Base-by-base conservation (phyloP, 2,113 vertebrate genomes). In the Pteruthius melanotis region DNA sequence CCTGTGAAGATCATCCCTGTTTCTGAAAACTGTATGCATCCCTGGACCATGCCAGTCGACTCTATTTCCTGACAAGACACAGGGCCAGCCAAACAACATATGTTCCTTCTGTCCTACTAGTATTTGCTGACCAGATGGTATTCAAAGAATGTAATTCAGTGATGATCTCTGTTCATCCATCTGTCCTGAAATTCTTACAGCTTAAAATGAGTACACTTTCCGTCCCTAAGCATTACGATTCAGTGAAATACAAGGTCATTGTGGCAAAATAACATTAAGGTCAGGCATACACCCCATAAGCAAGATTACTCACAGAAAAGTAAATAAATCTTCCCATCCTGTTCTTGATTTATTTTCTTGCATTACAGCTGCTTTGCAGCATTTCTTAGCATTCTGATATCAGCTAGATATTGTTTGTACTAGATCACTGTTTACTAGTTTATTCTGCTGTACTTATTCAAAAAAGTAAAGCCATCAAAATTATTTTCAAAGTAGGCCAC, bases 111-210 rank as follows among this genome's bases (percentile, higher is more conserved):
- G 50, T 65, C 64, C 64, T 95, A 30, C 49, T 82, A 53, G 44
- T 44, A 50, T 82, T 77, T 92, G 57, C 71, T 84, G 92, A 81
- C 54, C 95, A 97, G 94, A 83, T 94, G 89, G 87, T 31, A 83
- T 37, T 70, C 71, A 94, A 80, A 90, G 79, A 90, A 94, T 22
- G 68, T 61, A 87, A 88, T 52, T 61, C 57, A 90, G 71, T 54
- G 57, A 59, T 61, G 61, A 54, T 90, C 69, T 54, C 87, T 88
- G 50, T 44, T 92, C 37, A n/a, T 45, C 60, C 90, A 89, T 87
- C 83, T 94, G 87, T 82, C 40, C 53, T 42, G 40, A 70, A 92
- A 93, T 92, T 76, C 60, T 92, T 75, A 65, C 35, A 70, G 57
- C 42, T 76, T 79, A 56, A 83, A 93, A 78, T 1, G 1, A 78